Evolutionary conservation across 2,888 invertebrate genomes (phyloP), one percentile per base, ranked within the genome.

Genomic region (Patella depressa): DNA sequence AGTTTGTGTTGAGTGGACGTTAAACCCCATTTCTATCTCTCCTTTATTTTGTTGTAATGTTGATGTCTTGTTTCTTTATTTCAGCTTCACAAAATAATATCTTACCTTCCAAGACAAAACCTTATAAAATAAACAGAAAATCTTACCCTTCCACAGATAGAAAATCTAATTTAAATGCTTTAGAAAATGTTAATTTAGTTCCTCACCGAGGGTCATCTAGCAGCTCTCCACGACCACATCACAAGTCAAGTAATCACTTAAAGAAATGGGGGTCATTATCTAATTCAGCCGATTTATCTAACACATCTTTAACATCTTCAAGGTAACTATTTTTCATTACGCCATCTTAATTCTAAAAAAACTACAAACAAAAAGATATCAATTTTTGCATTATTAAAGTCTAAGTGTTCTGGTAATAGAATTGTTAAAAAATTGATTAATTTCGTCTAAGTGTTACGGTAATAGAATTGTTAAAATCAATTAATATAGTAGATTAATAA

Each of bases 191-290:
- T 34, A 83, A 84, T 73, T 72, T 81, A 45, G 78, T 82, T 72
- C 81, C 82, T 34, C 78, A 78, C 71, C 79, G 80, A 69, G 82
- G 80, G 29, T 73, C 78, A 71, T 81, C 82, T 9, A 78, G 73
- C 53, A 71, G 78, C 11, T 65, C 80, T 24, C 65, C 82, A 45
- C 72, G 75, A 11, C 57, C 79, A 65, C 71, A 80, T 55, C 74
- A 75, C 17, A 72, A 78, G 59, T 9, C 80, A 29, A 57, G 78
- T 2, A 79, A 72, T 24, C 74, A 78, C 45, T 82, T 84, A 53
- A 87, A 87, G 78, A 89, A 89, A 83, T 90, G 90, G 90, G 85
- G 87, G 14, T 89, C 90, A 5, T 81, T 85, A 75, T 84, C 86
- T 75, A 86, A 85, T 75, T 82, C 85, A 2, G 76, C 81, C n/a